A percentile compares a stretch with the other conserved stretches of the same genome.
Conservation (phyloP, 2,797 vertebrate genomes). For the Mormyrops attenuatus region DNA sequence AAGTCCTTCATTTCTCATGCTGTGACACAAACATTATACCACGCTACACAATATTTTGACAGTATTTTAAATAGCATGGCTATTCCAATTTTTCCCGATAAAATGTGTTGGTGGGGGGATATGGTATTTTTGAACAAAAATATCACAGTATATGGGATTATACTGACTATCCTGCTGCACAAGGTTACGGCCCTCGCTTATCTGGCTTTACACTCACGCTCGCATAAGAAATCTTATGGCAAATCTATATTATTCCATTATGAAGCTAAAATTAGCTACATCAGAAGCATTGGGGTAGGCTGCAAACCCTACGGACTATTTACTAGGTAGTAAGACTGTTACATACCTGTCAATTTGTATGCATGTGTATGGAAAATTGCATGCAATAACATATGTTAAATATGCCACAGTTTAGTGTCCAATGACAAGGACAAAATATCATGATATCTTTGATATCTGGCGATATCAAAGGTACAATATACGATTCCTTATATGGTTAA, state of each 20-base stretch:
- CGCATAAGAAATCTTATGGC: not conserved
- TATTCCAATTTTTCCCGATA: not conserved
- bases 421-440: not conserved
- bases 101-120: not conserved
- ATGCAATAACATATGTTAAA: not conserved
- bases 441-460: too few relatives aligned
- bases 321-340: not conserved
- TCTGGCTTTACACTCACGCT: not conserved
- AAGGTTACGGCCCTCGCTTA: not conserved
- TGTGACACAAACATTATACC: not conserved
- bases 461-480: not conserved
- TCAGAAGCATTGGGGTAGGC: not conserved
- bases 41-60: not conserved
- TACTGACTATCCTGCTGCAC: not conserved
- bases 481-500: not conserved
- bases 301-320: not conserved
- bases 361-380: not conserved
- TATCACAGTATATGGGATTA: not conserved
- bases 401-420: not conserved
- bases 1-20: not conserved
- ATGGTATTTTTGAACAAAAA: not conserved
- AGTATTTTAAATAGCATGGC: not conserved
- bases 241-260: not conserved
- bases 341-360: not conserved
- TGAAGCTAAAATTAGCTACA: not conserved